A percentile compares a stretch with the other conserved stretches of the same genome.
These are phyloP conservation scores for Anthopleura xanthogrammica DNA, from an alignment of 92 coral and sea anemone genomes.

Conservation along the genomic window DNA sequence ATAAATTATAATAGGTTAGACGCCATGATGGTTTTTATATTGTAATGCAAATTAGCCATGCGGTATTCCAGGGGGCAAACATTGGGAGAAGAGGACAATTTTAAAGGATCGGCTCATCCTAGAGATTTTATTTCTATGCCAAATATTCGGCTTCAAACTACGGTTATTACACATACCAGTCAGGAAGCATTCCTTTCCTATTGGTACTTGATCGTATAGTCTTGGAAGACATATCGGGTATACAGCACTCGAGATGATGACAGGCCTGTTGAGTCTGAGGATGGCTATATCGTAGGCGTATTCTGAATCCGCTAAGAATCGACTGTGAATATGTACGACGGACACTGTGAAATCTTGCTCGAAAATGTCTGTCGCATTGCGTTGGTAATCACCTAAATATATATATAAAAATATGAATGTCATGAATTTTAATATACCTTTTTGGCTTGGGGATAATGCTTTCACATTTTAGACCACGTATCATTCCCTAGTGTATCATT, in stretches of 20 bases:
- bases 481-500: too few species aligned
- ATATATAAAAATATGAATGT: neutral
- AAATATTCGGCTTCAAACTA: too few species aligned
- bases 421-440: too few species aligned
- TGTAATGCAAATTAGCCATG: too few species aligned
- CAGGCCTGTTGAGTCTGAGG: neutral
- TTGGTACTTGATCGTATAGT: constrained; percentile 13
- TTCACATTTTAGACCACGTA: too few species aligned
- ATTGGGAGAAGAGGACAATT: too few species aligned
- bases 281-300: constrained; percentile 27
- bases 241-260: neutral
- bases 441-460: too few species aligned
- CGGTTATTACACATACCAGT: constrained; percentile 1
- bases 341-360: neutral
- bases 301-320: neutral
- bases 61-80: too few species aligned
- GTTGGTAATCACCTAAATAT: constrained; percentile 12
- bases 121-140: too few species aligned
- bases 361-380: neutral
- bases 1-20: too few species aligned
- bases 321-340: neutral
- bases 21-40: too few species aligned
- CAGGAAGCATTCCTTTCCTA: constrained; percentile 7
- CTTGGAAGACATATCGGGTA: constrained; percentile 2
- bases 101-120: too few species aligned